Percentiles rank a stretch among this genome's conserved stretches.
Conservation (phyloP, 2,113 vertebrate species). For the Perccottus glenii region DNA sequence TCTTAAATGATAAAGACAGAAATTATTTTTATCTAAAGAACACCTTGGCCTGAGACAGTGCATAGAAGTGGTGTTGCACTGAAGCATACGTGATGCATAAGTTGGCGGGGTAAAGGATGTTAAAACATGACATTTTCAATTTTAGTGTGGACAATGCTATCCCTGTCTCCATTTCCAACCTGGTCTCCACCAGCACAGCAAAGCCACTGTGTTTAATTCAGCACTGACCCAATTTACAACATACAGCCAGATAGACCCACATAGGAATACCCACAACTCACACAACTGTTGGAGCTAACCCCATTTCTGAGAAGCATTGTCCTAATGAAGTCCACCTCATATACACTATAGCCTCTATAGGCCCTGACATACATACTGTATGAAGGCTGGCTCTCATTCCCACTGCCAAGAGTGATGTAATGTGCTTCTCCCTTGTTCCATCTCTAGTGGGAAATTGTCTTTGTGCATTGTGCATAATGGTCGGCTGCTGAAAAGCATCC, state of each 20-base stretch:
- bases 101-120: too few relatives aligned
- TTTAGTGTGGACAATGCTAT: too few relatives aligned
- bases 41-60: too few relatives aligned
- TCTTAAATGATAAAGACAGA: too few relatives aligned
- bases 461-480: constrained; percentile 2
- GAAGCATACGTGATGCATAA: too few relatives aligned
- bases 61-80: too few relatives aligned
- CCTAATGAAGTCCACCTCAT: constrained; percentile 19
- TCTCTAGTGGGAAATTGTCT: constrained; percentile 6
- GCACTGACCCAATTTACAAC: constrained; percentile 72
- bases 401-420: constrained; percentile 2
- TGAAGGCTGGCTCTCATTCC: not conserved
- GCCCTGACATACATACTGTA: not conserved
- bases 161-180: constrained; percentile 47
- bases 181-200: constrained; percentile 33
- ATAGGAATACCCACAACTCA: constrained; percentile 60
- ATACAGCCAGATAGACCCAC: constrained; percentile 47
- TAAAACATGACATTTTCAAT: too few relatives aligned
- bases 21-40: too few relatives aligned
- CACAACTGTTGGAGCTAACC: constrained; percentile 22
- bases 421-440: not conserved
- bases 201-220: constrained; percentile 68
- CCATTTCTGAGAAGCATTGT: constrained; percentile 40
- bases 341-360: constrained; percentile 9
- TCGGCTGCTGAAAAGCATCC: constrained; percentile 10